Evolutionary conservation across 2,888 invertebrate genomes (phyloP).

Genomic region (Acanthococcus lagerstroemiae): DNA sequence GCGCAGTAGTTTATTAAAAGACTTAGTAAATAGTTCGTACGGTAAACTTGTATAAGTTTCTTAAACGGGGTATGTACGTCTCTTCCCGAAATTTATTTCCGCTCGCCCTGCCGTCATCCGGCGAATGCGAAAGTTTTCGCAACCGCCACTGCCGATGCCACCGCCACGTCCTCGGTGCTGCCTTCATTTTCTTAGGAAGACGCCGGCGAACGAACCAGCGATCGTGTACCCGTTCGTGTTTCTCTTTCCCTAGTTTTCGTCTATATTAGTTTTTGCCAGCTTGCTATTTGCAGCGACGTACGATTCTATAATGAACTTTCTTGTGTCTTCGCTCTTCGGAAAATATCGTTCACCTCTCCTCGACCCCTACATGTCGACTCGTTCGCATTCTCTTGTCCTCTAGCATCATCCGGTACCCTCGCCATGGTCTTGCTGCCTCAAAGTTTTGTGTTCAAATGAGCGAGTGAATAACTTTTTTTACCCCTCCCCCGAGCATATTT

Average conservation of each 20-base stretch:
- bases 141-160: constrained; percentile 3
- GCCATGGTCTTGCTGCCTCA: too few relatives aligned
- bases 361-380: too few relatives aligned
- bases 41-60: constrained; percentile 25
- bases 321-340: too few relatives aligned
- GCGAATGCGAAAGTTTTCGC: constrained; percentile 17
- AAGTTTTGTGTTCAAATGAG: too few relatives aligned
- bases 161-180: neutral
- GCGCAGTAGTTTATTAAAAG: constrained; percentile 30
- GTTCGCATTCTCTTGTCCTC: too few relatives aligned
- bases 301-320: constrained; percentile 30
- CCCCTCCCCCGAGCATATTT: too few relatives aligned
- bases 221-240: neutral
- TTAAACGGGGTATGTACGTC: neutral
- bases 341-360: constrained; percentile 9
- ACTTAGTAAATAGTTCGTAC: constrained; percentile 29
- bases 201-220: neutral
- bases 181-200: neutral
- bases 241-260: constrained; percentile 8
- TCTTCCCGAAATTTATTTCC: constrained; percentile 23
- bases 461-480: too few relatives aligned
- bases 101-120: constrained; percentile 4
- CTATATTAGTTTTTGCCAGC: constrained; percentile 29
- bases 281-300: constrained; percentile 15
- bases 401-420: too few relatives aligned